phyloP scores from a whole-genome alignment of 23 tunicate species.

The Phallusia fumigata region DNA sequence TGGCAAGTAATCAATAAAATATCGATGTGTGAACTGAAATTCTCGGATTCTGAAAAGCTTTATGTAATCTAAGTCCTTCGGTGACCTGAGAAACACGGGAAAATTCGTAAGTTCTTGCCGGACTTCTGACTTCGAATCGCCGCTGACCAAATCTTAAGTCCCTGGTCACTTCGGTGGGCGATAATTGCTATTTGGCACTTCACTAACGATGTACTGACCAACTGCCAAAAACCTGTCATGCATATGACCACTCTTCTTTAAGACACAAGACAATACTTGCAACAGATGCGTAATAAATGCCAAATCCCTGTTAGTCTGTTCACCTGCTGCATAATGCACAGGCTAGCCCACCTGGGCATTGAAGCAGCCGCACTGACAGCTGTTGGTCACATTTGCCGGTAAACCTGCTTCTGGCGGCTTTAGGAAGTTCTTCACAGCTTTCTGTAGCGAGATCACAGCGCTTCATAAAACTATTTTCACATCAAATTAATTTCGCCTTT shows the following conservation, averaged over 20 bases:
- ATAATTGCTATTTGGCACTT: too few relatives aligned
- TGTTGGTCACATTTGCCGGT: neutral
- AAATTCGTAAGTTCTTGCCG: too few relatives aligned
- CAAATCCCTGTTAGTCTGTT: neutral
- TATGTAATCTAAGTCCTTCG: too few relatives aligned
- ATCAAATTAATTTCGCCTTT: conserved; percentile 65
- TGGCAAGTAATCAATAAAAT: too few relatives aligned
- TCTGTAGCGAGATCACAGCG: neutral
- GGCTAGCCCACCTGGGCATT: conserved; percentile 3
- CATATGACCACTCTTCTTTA: neutral
- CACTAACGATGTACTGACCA: too few relatives aligned
- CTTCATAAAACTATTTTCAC: conserved; percentile 17
- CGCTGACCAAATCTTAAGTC: too few relatives aligned
- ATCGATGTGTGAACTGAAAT: too few relatives aligned
- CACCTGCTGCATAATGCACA: conserved; percentile 20
- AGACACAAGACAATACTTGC: neutral
- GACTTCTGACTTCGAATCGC: too few relatives aligned
- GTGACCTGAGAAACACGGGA: too few relatives aligned
- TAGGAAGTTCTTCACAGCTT: neutral
- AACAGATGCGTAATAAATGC: neutral
- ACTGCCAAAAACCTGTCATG: neutral
- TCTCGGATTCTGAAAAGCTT: too few relatives aligned
- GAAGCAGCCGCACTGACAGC: neutral
- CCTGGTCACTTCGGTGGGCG: too few relatives aligned
- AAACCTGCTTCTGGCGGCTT: neutral